These are phyloP conservation scores for Terrapene triunguis DNA, from an alignment of 2,113 vertebrate genomes.

Conservation along the genomic window DNA sequence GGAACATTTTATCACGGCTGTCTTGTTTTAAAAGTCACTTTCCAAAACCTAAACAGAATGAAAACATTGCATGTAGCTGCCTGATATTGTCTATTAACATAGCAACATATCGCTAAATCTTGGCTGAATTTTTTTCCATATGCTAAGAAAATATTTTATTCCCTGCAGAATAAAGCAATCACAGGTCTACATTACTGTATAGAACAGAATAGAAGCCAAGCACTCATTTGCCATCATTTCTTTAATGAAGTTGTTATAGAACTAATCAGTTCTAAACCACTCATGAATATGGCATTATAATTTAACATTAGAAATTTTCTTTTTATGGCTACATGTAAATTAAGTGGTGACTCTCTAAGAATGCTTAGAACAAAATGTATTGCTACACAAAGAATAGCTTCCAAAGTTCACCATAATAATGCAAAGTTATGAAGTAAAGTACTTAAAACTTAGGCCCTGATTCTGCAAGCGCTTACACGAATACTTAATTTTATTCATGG, in stretches of 20 bases:
- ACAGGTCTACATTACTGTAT: not conserved
- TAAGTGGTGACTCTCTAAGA: not conserved
- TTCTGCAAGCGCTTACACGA: not conserved
- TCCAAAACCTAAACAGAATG: not conserved
- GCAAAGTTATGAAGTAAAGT: not conserved
- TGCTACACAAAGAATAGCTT: not conserved
- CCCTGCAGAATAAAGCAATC: not conserved
- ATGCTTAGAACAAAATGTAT: not conserved
- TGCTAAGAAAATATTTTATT: not conserved
- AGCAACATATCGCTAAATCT: not conserved
- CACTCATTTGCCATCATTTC: not conserved
- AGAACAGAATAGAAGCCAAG: not conserved
- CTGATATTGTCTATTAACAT: not conserved
- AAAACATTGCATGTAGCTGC: not conserved
- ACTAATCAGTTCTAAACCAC: not conserved
- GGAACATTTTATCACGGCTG: not conserved
- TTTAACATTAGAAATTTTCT: not conserved
- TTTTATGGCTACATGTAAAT: not conserved
- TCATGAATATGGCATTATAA: not conserved
- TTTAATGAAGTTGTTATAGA: not conserved
- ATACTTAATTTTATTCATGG: not conserved
- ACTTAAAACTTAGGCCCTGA: not conserved
- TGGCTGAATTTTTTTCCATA: not conserved
- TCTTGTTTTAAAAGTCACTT: not conserved
- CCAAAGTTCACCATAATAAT: not conserved